phyloP scores from a whole-genome alignment of 2,888 invertebrate genomes.

The Aphrophora alni region DNA sequence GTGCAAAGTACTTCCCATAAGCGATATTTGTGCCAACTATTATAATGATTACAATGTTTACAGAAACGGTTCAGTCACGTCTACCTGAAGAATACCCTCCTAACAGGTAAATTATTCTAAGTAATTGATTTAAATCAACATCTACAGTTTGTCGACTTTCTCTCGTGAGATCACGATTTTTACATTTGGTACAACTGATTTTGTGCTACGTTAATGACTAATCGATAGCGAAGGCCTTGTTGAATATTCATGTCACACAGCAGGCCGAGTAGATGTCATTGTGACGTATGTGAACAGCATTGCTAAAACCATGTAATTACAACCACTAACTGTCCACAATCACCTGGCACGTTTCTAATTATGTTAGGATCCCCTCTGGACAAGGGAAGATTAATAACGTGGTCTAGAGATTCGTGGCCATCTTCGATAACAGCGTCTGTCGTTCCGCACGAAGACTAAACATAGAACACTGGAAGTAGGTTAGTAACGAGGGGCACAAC shows the following conservation, averaged over 20 bases:
- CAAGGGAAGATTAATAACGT: neutral
- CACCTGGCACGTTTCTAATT: neutral
- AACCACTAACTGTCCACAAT: neutral
- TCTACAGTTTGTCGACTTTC: neutral
- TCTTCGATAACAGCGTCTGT: neutral
- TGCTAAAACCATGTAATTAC: neutral
- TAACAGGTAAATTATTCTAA: neutral
- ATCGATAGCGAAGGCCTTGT: neutral
- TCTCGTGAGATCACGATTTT: neutral
- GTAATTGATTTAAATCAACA: too few relatives aligned
- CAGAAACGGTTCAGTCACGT: too few relatives aligned
- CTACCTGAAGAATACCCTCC: too few relatives aligned
- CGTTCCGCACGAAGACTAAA: too few relatives aligned
- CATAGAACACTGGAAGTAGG: too few relatives aligned
- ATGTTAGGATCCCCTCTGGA: neutral
- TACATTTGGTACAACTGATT: neutral
- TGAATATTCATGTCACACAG: neutral
- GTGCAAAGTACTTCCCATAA: too few relatives aligned
- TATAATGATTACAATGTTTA: too few relatives aligned
- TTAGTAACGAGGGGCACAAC: too few relatives aligned
- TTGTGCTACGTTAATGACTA: neutral
- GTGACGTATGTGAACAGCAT: neutral
- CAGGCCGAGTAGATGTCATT: neutral
- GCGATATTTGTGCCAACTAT: too few relatives aligned
- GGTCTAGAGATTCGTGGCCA: neutral